Conservation (phyloP, 2,797 vertebrate genomes). For the Lepilemur ruficaudatus region DNA sequence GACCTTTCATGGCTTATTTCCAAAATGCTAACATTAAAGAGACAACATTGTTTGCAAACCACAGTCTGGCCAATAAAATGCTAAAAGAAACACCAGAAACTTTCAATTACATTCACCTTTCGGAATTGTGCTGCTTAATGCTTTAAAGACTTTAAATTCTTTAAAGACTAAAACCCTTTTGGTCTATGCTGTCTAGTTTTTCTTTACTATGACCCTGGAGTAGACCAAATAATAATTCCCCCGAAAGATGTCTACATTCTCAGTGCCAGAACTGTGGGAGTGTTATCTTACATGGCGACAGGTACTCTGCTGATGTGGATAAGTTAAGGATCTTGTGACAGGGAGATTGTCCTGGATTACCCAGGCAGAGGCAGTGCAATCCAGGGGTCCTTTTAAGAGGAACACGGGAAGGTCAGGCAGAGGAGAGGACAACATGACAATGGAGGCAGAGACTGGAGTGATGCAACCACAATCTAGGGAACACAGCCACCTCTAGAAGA, state of each 20-base stretch:
- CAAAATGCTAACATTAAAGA: conserved; percentile 11
- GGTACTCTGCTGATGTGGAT: not conserved
- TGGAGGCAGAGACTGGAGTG: not conserved
- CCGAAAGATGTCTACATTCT: not conserved
- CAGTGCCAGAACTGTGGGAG: not conserved
- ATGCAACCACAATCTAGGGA: not conserved
- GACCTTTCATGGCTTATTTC: conserved; percentile 33
- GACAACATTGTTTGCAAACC: not conserved
- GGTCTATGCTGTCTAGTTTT: not conserved
- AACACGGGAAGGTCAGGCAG: not conserved
- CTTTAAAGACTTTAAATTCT: not conserved
- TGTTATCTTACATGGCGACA: too few species aligned
- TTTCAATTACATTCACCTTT: not conserved
- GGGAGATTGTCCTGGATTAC: not conserved
- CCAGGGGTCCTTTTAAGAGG: not conserved
- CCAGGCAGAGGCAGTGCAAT: not conserved
- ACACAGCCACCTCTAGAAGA: not conserved
- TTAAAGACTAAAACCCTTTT: not conserved
- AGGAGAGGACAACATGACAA: not conserved
- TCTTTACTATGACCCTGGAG: not conserved
- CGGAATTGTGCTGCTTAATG: not conserved
- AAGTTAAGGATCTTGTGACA: not conserved
- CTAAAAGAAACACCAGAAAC: not conserved
- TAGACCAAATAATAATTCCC: not conserved
- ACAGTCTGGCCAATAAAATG: not conserved